Evolutionary conservation across 1,140 invertebrate species (phyloP), one percentile per base, ranked within the genome.

Genomic region (Conus ventricosus): DNA sequence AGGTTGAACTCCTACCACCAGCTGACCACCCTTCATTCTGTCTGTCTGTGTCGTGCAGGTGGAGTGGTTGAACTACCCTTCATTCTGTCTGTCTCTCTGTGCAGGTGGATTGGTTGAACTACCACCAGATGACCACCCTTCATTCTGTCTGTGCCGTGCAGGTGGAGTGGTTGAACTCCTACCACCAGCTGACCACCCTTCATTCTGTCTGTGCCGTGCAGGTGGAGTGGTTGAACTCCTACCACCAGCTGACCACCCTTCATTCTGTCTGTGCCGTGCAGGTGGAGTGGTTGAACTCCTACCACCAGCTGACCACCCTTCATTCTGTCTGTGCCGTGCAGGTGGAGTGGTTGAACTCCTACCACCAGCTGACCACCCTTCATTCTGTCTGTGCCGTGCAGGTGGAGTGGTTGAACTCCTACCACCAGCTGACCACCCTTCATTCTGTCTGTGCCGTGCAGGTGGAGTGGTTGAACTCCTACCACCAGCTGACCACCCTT

Each of bases 181-280:
- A 60, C 57, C 8, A 60, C 4, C 8, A 60, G 8, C 8, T 60
- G 8, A 11, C 15, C 57, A 60, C 15, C 57, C 57, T 11, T 60
- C 57, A 11, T 60, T 39, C 39, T 63, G n/a, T 51, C 15, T 78
- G 23, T 2, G 15, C 80, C n/a, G 88, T 89, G 25, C 85, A 94
- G 93, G 89, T 91, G 25, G 53, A 88, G 0, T 94, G 92, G 92
- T 87, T 94, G 54, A 93, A 93, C 84, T 23, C 67, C 2, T 94
- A 93, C 84, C 89, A 94, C 82, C 84, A 89, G 25, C 83, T 85
- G 63, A 89, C 91, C 11, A n/a, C n/a, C n/a, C n/a, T n/a, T n/a
- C n/a, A n/a, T n/a, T n/a, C n/a, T n/a, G n/a, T n/a, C 57, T 11
- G 57, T 60, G 15, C 8, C 57, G 8, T 15, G 15, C 8, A 15